Conservation (phyloP, 2,113 vertebrate genomes). For the Anhinga anhinga region DNA sequence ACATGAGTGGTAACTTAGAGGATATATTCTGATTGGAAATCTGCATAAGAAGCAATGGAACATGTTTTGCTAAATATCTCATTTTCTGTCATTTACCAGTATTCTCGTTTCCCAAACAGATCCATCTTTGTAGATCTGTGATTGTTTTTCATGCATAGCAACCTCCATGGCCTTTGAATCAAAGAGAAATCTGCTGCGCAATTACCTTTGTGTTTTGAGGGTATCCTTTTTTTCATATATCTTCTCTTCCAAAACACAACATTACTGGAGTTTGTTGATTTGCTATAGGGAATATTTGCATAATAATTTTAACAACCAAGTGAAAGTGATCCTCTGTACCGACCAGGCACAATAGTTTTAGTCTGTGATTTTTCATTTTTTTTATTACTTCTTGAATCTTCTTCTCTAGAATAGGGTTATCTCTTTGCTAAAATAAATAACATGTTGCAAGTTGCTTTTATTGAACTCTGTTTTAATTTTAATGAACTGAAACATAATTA, state of each 20-base stretch:
- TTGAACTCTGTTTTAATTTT: slow-evolving; percentile 20
- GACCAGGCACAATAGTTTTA: background rate
- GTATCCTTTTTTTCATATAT: background rate
- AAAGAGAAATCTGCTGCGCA: background rate
- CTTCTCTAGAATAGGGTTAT: background rate
- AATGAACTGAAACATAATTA: background rate
- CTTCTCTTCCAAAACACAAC: background rate
- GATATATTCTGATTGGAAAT: background rate
- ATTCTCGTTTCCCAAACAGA: background rate
- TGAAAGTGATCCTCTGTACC: background rate
- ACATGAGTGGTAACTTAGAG: background rate
- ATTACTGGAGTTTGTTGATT: background rate
- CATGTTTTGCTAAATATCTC: background rate
- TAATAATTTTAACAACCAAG: background rate
- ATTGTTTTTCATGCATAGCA: background rate
- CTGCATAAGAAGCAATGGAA: background rate
- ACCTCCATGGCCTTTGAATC: background rate
- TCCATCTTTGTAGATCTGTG: background rate
- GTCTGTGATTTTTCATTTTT: background rate
- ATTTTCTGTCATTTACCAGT: background rate
- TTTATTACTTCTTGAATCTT: background rate
- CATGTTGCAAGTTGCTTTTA: background rate
- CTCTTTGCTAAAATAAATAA: background rate
- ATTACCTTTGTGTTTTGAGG: background rate
- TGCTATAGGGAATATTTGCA: background rate